These are phyloP conservation scores for Strigamia crassipes DNA, from an alignment of 2,888 invertebrate species.

Conservation along the genomic window DNA sequence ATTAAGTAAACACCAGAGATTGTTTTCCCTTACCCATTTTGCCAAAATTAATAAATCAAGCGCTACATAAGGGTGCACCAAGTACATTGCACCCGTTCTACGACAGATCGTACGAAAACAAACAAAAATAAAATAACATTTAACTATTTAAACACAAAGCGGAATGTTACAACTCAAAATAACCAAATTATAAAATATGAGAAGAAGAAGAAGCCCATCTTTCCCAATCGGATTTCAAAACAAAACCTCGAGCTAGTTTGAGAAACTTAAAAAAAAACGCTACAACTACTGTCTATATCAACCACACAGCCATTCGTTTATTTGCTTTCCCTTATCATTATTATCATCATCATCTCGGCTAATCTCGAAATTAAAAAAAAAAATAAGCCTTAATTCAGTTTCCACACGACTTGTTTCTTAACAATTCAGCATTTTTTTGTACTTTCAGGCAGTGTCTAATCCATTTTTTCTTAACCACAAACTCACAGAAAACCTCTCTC, in stretches of 20 bases:
- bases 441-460: conserved; percentile 40
- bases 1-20: conserved; percentile 28
- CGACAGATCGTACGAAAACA: background rate
- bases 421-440: conserved; percentile 13
- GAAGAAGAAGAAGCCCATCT: background rate
- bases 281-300: background rate
- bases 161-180: background rate
- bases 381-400: background rate
- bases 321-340: background rate
- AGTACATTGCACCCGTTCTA: conserved; percentile 8
- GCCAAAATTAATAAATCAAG: conserved; percentile 27
- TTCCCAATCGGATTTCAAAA: background rate
- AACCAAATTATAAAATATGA: background rate
- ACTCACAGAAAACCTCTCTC: background rate
- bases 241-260: background rate
- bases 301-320: conserved; percentile 29
- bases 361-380: background rate
- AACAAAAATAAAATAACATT: background rate
- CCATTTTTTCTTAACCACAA: conserved; percentile 20
- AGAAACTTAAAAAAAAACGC: background rate
- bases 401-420: background rate
- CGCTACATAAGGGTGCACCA: conserved; percentile 20
- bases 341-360: too few species aligned
- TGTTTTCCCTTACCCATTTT: conserved; percentile 17
- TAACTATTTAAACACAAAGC: conserved; percentile 1